These are phyloP conservation scores for Porites rus DNA, from an alignment of 92 coral and sea anemone genomes.

Conservation along the genomic window DNA sequence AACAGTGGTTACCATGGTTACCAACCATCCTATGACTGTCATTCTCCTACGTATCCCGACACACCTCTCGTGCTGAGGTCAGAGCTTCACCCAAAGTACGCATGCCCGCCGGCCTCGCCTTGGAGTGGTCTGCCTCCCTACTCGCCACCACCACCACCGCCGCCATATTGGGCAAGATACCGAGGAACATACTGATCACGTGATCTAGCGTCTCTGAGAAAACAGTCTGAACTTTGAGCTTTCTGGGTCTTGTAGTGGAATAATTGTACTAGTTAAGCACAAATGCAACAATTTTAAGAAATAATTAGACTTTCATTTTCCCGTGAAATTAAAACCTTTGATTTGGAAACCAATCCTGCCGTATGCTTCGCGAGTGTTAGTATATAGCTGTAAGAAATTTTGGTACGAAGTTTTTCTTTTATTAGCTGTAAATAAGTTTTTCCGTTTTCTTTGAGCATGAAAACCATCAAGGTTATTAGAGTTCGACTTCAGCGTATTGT, in stretches of 20 bases:
- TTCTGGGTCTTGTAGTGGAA: not conserved
- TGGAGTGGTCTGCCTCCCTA: slow-evolving; percentile 37
- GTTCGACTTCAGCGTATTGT: too few relatives aligned
- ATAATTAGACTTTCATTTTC: too few relatives aligned
- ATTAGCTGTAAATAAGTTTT: too few relatives aligned
- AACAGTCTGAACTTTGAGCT: not conserved
- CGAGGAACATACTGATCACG: slow-evolving; percentile 23
- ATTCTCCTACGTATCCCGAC: slow-evolving; percentile 20
- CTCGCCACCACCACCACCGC: slow-evolving; percentile 15
- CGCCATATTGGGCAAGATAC: slow-evolving; percentile 44
- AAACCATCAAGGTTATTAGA: too few relatives aligned
- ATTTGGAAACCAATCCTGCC: too few relatives aligned
- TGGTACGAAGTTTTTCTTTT: too few relatives aligned
- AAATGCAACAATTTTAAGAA: too few relatives aligned
- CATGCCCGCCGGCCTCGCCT: slow-evolving; percentile 41
- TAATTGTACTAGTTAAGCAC: not conserved
- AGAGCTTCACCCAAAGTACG: slow-evolving; percentile 31
- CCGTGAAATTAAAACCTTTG: too few relatives aligned
- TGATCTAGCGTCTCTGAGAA: not conserved
- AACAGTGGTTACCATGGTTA: slow-evolving; percentile 39
- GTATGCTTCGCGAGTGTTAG: too few relatives aligned
- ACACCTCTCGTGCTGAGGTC: slow-evolving; percentile 42
- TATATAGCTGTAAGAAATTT: too few relatives aligned
- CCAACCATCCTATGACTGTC: slow-evolving; percentile 14
- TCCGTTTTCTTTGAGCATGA: too few relatives aligned